Evolutionary conservation across 2,113 vertebrate species (phyloP).

Genomic region (Rhegmatorhina hoffmannsi): DNA sequence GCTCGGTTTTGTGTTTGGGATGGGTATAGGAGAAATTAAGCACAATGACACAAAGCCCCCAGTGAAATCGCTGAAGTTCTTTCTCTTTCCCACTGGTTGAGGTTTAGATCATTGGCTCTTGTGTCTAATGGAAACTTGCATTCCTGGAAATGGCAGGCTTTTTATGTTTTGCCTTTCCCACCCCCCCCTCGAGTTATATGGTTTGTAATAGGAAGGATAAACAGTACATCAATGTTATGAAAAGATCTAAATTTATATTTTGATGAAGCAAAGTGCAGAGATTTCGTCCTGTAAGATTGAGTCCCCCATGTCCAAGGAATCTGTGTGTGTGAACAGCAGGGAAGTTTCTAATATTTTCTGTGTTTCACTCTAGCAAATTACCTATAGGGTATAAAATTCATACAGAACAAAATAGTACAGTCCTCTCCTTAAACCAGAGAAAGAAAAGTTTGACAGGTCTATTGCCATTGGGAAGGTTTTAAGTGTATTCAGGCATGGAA

Average conservation of each 20-base stretch:
- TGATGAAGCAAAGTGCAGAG: constrained; percentile 33
- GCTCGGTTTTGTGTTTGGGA: neutral
- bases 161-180: neutral
- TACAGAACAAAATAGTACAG: neutral
- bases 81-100: constrained; percentile 35
- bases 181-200: neutral
- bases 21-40: neutral
- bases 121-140: constrained; percentile 71
- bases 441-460: neutral
- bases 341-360: neutral
- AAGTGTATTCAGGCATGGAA: neutral
- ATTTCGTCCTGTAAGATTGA: neutral
- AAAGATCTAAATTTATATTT: constrained; percentile 62
- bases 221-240: constrained; percentile 34
- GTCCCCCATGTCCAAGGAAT: neutral
- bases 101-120: constrained; percentile 41
- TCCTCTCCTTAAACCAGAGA: neutral
- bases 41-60: neutral
- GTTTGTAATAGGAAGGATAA: constrained; percentile 46
- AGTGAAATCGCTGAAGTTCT: neutral
- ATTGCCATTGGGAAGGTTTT: neutral
- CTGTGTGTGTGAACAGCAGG: neutral
- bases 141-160: constrained; percentile 65
- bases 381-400: neutral
- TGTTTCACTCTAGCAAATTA: neutral